Percentiles rank a stretch among this genome's conserved stretches.
phyloP scores from a whole-genome alignment of 2,113 vertebrate genomes.

The Grantiella picta region DNA sequence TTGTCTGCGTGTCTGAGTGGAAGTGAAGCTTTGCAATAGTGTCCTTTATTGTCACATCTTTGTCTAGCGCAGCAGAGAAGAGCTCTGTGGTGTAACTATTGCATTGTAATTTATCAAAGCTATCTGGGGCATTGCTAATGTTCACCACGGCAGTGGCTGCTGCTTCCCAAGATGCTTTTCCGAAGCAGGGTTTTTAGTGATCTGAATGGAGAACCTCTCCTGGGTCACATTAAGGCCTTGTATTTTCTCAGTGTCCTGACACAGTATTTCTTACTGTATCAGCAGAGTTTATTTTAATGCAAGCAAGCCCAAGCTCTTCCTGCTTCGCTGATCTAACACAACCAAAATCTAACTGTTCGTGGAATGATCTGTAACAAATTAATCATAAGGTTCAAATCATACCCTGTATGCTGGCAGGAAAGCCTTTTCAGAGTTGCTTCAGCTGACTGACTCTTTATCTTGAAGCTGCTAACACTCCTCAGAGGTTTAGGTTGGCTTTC shows the following conservation, averaged over 20 bases:
- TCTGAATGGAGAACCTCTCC: background rate
- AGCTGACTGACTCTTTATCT: constrained; percentile 42
- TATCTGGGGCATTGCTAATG: constrained; percentile 14
- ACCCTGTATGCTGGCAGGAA: background rate
- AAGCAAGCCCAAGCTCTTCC: constrained; percentile 16
- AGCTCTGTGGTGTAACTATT: constrained; percentile 50
- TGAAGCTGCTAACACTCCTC: constrained; percentile 49
- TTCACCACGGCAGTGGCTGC: background rate
- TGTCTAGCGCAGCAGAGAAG: constrained; percentile 39
- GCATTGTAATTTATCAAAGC: constrained; percentile 47
- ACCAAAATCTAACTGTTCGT: constrained; percentile 1
- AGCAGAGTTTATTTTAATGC: constrained; percentile 11
- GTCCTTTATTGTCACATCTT: constrained; percentile 45
- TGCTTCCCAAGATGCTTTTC: constrained; percentile 30
- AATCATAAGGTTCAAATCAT: background rate
- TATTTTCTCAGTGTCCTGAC: constrained; percentile 17
- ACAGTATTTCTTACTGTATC: constrained; percentile 20
- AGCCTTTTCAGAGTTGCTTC: constrained; percentile 35
- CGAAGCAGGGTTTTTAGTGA: constrained; percentile 1
- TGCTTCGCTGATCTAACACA: constrained; percentile 46
- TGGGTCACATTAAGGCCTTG: constrained; percentile 11
- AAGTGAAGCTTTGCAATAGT: constrained; percentile 51
- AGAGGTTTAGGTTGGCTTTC: constrained; percentile 48
- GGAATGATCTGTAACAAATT: constrained; percentile 34
- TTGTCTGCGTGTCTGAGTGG: constrained; percentile 49